phyloP scores from a whole-genome alignment of 64 coral and sea anemone genomes.

The Porites lutea region DNA sequence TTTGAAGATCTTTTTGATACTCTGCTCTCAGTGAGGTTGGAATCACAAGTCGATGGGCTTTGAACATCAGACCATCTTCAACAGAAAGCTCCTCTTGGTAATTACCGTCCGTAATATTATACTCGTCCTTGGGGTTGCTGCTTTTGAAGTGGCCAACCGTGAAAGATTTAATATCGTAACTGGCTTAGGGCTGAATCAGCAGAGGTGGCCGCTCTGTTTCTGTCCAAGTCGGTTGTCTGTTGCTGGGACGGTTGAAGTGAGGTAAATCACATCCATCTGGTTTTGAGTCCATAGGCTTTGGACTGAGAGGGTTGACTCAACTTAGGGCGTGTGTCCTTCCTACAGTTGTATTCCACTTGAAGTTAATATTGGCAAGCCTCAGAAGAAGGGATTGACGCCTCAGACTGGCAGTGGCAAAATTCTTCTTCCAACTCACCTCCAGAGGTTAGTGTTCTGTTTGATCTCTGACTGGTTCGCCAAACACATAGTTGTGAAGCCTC shows the following conservation, averaged over 20 bases:
- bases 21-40: not conserved
- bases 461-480: constrained; percentile 35
- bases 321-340: constrained; percentile 34
- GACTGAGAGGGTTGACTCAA: constrained; percentile 12
- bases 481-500: constrained; percentile 74
- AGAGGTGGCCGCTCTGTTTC: not conserved
- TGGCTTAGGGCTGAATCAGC: not conserved
- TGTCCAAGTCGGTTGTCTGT: constrained; percentile 5
- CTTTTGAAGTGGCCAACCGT: constrained; percentile 4
- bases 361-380: constrained; percentile 59
- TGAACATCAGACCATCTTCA: not conserved
- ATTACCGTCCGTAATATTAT: not conserved
- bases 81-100: not conserved
- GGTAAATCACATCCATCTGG: constrained; percentile 21
- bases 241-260: not conserved
- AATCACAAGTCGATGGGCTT: constrained; percentile 1
- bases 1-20: not conserved
- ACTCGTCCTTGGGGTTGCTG: not conserved
- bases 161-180: not conserved
- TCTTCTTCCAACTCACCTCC: constrained; percentile 10
- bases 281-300: not conserved
- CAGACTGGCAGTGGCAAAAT: constrained; percentile 39
- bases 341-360: not conserved
- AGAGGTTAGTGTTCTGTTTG: constrained; percentile 56
- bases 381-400: constrained; percentile 47